Conservation (phyloP, 2,797 vertebrate genomes). For the Anas capensis region DNA sequence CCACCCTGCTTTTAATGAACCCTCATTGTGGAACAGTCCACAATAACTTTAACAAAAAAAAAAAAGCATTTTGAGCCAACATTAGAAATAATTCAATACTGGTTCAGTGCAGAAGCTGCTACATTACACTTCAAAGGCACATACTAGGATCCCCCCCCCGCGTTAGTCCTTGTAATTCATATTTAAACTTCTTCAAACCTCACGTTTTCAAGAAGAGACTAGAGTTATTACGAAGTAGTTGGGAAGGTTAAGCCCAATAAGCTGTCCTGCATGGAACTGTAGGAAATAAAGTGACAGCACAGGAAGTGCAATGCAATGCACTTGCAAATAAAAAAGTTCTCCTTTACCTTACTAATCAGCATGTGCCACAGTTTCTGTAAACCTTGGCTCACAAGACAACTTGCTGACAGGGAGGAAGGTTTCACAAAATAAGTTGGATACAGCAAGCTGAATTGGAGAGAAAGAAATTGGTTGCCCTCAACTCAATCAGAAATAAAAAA, state of each 20-base stretch:
- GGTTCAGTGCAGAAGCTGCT: constrained; percentile 41
- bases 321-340: not conserved
- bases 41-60: not conserved
- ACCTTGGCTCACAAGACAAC: not conserved
- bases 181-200: not conserved
- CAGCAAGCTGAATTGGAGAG: not conserved
- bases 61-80: not conserved
- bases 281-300: not conserved
- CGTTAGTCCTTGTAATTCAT: not conserved
- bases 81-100: not conserved
- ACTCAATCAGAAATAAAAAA: not conserved
- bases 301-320: not conserved
- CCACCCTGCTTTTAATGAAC: not conserved
- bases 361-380: not conserved
- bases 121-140: constrained; percentile 60
- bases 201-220: not conserved
- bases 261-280: not conserved
- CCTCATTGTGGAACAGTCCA: not conserved
- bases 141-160: not conserved
- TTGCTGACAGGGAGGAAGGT: not conserved
- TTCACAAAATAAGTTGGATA: not conserved
- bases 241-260: not conserved
- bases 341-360: not conserved
- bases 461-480: not conserved
- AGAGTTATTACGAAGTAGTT: not conserved